These are phyloP conservation scores for Drosophila sproati DNA, from an alignment of 1,140 invertebrate genomes.

Conservation along the genomic window DNA sequence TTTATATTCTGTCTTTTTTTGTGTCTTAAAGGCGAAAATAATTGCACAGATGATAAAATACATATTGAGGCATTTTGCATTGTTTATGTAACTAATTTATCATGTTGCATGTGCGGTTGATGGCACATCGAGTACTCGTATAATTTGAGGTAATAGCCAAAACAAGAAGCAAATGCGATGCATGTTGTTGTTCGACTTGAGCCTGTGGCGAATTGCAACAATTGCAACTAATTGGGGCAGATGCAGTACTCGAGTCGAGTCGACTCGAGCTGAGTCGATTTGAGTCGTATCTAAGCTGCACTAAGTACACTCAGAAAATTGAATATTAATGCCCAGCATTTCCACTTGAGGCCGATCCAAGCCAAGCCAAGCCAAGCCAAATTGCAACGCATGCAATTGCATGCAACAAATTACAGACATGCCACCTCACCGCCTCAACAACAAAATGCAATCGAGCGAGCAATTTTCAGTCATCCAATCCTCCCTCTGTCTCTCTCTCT, in stretches of 20 bases:
- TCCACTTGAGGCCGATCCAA: conserved; percentile 58
- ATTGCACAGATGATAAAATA: neutral
- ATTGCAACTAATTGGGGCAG: conserved; percentile 73
- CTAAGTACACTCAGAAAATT: conserved; percentile 74
- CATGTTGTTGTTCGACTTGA: conserved; percentile 29
- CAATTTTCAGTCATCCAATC: conserved; percentile 39
- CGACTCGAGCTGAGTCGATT: too few species aligned
- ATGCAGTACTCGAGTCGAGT: conserved; percentile 8
- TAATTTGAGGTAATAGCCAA: conserved; percentile 35
- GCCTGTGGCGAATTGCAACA: conserved; percentile 58
- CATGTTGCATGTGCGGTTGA: conserved; percentile 28
- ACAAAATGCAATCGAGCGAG: conserved; percentile 67
- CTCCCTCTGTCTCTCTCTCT: conserved; percentile 7
- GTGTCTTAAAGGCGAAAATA: neutral
- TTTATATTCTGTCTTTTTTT: neutral
- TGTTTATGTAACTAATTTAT: conserved; percentile 16
- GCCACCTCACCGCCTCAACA: conserved; percentile 16
- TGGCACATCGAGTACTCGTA: conserved; percentile 21
- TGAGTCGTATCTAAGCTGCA: conserved; percentile 53
- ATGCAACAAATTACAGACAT: conserved; percentile 73
- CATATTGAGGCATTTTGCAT: neutral
- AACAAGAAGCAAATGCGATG: conserved; percentile 21
- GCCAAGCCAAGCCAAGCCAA: conserved; percentile 46
- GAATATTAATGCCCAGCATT: conserved; percentile 71
- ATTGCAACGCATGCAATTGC: conserved; percentile 55